phyloP scores from a whole-genome alignment of 2,797 vertebrate genomes.

The Sebastes elongatus region DNA sequence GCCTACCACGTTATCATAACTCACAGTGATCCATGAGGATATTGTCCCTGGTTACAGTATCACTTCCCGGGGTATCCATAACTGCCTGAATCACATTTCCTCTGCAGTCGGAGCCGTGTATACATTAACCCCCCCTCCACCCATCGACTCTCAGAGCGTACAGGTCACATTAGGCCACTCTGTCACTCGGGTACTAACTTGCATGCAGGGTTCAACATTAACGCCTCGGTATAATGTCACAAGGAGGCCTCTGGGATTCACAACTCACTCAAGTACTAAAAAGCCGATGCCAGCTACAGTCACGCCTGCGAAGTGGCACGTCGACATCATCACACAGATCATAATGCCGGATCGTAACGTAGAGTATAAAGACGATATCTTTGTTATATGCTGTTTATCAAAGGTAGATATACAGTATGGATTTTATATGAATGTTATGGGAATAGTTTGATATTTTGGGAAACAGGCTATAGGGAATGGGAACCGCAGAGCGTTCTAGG shows the following conservation, averaged over 20 bases:
- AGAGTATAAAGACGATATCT: neutral
- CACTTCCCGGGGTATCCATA: neutral
- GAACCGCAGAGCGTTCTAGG: accelerated
- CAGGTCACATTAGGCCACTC: conserved; percentile 14
- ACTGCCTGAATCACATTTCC: conserved; percentile 4
- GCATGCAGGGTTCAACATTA: conserved; percentile 39
- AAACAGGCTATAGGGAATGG: no score
- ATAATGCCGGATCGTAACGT: neutral
- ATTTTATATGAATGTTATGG: neutral
- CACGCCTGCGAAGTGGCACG: neutral
- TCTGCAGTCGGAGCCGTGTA: conserved; percentile 1
- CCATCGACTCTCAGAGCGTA: neutral
- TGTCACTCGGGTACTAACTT: conserved; percentile 44
- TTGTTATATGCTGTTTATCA: neutral
- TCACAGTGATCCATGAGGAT: neutral
- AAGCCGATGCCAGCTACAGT: neutral
- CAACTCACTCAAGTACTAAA: neutral
- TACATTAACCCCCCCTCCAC: neutral
- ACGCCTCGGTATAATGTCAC: conserved; percentile 24
- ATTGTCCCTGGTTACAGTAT: conserved; percentile 1
- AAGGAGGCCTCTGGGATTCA: conserved; percentile 24
- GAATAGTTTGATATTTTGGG: neutral
- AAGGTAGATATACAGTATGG: neutral
- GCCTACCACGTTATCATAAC: neutral
- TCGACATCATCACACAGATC: neutral